Percentiles rank a stretch among this genome's conserved stretches.
Conservation (phyloP, 2,797 vertebrate species). For the Myotis daubentonii region DNA sequence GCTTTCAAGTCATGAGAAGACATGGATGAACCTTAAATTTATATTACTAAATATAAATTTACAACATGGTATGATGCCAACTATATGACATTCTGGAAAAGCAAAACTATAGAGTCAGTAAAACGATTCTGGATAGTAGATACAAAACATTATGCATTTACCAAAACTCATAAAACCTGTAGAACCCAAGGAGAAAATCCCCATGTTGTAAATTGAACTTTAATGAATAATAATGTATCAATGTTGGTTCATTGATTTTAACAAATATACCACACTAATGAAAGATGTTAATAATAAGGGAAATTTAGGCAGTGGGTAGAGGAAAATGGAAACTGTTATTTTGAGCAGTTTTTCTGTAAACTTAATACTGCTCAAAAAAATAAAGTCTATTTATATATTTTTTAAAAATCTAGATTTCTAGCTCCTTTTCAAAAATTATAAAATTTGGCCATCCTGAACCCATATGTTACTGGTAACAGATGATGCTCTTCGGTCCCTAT, state of each 20-base stretch:
- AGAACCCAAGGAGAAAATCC: background rate
- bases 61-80: background rate
- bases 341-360: background rate
- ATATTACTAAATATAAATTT: background rate
- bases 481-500: background rate
- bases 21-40: background rate
- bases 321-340: background rate
- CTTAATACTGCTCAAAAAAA: background rate
- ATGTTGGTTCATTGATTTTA: background rate
- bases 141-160: background rate
- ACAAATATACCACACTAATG: background rate
- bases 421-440: conserved; percentile 23
- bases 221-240: background rate
- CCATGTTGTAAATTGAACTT: background rate
- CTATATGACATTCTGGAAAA: background rate
- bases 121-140: background rate
- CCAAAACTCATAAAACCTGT: background rate
- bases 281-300: background rate
- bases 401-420: background rate
- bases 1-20: background rate
- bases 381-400: background rate
- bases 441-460: background rate
- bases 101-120: background rate
- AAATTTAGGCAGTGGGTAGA: background rate
- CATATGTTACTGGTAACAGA: background rate